Conservation (phyloP, 2,888 invertebrate species). For the Cephus runcator region DNA sequence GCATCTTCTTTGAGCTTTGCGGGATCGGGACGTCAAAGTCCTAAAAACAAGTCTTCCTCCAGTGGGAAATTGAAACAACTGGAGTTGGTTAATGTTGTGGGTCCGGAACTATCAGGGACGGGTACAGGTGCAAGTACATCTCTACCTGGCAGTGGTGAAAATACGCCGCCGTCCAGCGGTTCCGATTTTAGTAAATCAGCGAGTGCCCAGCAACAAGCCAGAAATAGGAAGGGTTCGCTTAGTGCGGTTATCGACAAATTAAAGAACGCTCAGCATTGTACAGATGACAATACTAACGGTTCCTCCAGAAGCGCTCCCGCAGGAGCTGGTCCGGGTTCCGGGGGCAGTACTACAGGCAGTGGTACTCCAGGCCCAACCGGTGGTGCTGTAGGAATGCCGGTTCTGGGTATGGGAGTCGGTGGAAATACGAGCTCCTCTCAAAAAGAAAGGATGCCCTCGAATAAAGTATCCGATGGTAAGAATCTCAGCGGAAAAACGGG, state of each 20-base stretch:
- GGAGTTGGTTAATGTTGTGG: slow-evolving; percentile 69
- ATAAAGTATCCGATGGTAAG: slow-evolving; percentile 57
- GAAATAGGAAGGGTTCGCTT: slow-evolving; percentile 80
- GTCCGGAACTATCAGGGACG: slow-evolving; percentile 29
- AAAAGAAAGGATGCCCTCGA: slow-evolving; percentile 53
- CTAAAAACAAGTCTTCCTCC: slow-evolving; percentile 75
- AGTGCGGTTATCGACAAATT: slow-evolving; percentile 89
- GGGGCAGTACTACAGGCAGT: slow-evolving; percentile 60
- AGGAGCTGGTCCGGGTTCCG: slow-evolving; percentile 68
- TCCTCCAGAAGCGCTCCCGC: slow-evolving; percentile 67
- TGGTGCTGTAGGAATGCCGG: slow-evolving; percentile 7
- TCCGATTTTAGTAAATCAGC: slow-evolving; percentile 72
- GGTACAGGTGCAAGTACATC: slow-evolving; percentile 36
- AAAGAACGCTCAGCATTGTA: slow-evolving; percentile 78
- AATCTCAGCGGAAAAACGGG: slow-evolving; percentile 35
- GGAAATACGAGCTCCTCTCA: slow-evolving; percentile 40
- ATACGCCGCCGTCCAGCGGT: slow-evolving; percentile 69
- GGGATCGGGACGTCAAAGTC: slow-evolving; percentile 72
- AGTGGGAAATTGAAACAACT: slow-evolving; percentile 75
- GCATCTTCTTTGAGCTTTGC: slow-evolving; percentile 52
- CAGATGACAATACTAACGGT: slow-evolving; percentile 68
- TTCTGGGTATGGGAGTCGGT: neutral
- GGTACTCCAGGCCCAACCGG: slow-evolving; percentile 52
- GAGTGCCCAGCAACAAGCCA: slow-evolving; percentile 68
- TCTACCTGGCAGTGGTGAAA: slow-evolving; percentile 52